These are phyloP conservation scores for Temnopleurus reevesii DNA, from an alignment of 53 echinoderm and acorn worm genomes.

Conservation along the genomic window DNA sequence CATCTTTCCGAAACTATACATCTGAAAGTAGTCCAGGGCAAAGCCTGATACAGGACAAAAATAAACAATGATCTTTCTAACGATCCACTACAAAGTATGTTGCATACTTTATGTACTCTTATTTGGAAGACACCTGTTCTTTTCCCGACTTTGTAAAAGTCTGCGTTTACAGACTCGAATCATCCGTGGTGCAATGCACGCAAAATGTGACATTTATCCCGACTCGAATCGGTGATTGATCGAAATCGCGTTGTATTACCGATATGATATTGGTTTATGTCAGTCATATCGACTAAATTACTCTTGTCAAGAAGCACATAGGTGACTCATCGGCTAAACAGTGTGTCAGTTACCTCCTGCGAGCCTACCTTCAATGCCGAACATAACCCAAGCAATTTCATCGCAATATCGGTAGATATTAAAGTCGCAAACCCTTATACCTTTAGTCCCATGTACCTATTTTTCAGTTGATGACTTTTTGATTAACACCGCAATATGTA, in stretches of 20 bases:
- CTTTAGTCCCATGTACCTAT: constrained; percentile 22
- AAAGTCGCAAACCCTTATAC: constrained; percentile 19
- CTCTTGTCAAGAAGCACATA: background rate
- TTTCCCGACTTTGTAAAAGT: too few species aligned
- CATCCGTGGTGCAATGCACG: background rate
- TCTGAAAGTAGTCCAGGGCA: too few species aligned
- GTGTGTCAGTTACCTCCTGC: constrained; percentile 18
- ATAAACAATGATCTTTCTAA: too few species aligned
- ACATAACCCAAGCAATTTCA: background rate
- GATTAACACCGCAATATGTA: background rate
- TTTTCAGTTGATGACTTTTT: constrained; percentile 31
- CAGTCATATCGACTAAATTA: constrained; percentile 51
- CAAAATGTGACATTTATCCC: constrained; percentile 16
- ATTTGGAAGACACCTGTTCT: too few species aligned
- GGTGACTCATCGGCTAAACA: constrained; percentile 33
- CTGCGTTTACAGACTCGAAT: too few species aligned
- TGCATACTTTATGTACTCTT: too few species aligned
- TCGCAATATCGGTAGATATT: background rate
- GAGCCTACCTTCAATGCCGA: background rate
- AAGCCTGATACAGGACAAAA: too few species aligned
- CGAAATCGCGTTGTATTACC: constrained; percentile 24
- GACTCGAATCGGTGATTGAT: background rate
- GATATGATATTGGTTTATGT: constrained; percentile 44
- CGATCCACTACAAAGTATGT: too few species aligned
- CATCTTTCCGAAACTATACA: too few species aligned